A percentile compares a stretch with the other conserved stretches of the same genome.
phyloP scores from a whole-genome alignment of 2,888 invertebrate genomes.

The Pollenia angustigena region DNA sequence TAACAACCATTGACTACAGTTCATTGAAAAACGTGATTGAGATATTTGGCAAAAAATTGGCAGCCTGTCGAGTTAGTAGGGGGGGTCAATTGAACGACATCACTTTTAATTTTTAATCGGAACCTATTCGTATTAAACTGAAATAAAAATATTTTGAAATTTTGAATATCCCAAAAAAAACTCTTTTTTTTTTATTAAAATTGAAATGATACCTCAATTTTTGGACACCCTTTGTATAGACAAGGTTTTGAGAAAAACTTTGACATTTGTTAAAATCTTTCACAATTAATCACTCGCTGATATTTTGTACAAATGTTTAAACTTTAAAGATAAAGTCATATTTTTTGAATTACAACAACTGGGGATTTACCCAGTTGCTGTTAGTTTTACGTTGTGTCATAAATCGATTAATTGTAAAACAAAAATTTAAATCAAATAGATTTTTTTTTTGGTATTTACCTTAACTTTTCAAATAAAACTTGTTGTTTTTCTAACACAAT shows the following conservation, averaged over 20 bases:
- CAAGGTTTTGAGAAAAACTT: background rate
- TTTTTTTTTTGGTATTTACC: slow-evolving; percentile 34
- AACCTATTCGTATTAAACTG: too few relatives aligned
- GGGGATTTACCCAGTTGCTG: slow-evolving; percentile 52
- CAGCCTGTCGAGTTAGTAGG: too few relatives aligned
- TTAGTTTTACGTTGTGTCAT: slow-evolving; percentile 29
- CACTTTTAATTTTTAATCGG: too few relatives aligned
- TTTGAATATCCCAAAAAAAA: too few relatives aligned
- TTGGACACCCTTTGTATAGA: too few relatives aligned
- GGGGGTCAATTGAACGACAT: too few relatives aligned
- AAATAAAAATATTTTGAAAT: too few relatives aligned
- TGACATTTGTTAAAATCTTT: background rate
- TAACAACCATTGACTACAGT: too few relatives aligned
- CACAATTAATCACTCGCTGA: background rate
- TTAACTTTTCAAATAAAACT: background rate
- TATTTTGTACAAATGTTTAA: background rate
- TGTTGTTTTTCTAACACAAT: slow-evolving; percentile 31
- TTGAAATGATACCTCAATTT: too few relatives aligned
- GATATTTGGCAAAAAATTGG: too few relatives aligned
- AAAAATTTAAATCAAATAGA: slow-evolving; percentile 44
- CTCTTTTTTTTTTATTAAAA: too few relatives aligned
- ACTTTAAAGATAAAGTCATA: background rate
- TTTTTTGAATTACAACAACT: slow-evolving; percentile 12
- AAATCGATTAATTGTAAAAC: slow-evolving; percentile 55
- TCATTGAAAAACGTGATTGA: too few relatives aligned